Evolutionary conservation across 2,888 invertebrate species (phyloP).

Genomic region (Sinelater perroti): DNA sequence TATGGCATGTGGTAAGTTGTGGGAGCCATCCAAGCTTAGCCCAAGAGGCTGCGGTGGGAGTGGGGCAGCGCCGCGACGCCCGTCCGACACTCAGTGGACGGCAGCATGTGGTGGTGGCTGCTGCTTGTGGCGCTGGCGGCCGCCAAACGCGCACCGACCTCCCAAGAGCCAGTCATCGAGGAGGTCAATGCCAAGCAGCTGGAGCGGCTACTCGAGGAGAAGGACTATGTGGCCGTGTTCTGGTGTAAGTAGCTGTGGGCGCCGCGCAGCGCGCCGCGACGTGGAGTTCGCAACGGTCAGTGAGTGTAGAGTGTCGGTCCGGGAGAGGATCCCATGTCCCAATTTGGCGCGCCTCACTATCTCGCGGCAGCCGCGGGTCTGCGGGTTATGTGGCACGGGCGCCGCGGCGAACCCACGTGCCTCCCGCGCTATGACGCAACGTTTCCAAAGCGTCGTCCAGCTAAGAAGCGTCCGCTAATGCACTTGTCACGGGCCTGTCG

Average conservation of each 20-base stretch:
- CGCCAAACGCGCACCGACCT: conserved; percentile 57
- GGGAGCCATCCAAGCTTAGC: conserved; percentile 38
- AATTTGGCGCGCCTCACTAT: conserved; percentile 56
- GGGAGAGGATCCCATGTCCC: conserved; percentile 55
- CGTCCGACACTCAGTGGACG: conserved; percentile 54
- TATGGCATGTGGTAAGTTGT: conserved; percentile 34
- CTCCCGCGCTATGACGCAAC: conserved; percentile 31
- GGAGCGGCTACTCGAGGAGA: conserved; percentile 87
- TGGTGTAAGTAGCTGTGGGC: conserved; percentile 83
- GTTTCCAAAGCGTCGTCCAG: not conserved
- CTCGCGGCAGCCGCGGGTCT: conserved; percentile 37
- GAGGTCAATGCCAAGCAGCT: conserved; percentile 93
- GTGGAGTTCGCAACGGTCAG: conserved; percentile 44
- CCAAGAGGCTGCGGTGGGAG: conserved; percentile 46
- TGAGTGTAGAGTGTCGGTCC: conserved; percentile 51
- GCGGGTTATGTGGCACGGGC: conserved; percentile 31
- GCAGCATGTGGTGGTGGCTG: conserved; percentile 63
- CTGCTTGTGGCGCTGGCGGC: conserved; percentile 65
- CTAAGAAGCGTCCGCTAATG: no score
- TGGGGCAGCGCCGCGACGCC: conserved; percentile 54
- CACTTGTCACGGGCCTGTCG: no score
- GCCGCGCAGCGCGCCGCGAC: no score
- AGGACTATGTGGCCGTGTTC: conserved; percentile 94
- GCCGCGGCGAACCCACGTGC: conserved; percentile 28
- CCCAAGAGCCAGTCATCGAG: conserved; percentile 80